These are phyloP conservation scores for Scortum barcoo DNA, from an alignment of 2,113 vertebrate genomes.

Conservation along the genomic window DNA sequence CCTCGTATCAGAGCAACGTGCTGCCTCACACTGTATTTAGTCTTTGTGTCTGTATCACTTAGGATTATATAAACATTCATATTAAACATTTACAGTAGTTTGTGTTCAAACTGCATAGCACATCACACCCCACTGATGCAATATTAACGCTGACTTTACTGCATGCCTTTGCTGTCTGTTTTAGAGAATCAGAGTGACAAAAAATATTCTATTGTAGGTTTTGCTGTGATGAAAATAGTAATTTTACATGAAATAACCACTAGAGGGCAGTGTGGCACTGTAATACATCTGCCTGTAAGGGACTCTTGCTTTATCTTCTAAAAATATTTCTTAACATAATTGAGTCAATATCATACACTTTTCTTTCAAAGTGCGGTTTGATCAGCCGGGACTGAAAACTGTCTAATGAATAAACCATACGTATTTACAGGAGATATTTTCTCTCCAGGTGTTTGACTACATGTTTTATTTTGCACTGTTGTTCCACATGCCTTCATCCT, in stretches of 20 bases:
- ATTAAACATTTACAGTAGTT: background rate
- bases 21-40: background rate
- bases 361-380: background rate
- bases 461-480: conserved; percentile 10
- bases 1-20: background rate
- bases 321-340: too few relatives aligned
- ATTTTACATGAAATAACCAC: background rate
- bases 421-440: background rate
- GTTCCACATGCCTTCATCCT: background rate
- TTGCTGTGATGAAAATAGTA: background rate
- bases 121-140: background rate
- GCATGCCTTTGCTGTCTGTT: background rate
- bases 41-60: background rate
- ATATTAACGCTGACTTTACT: too few relatives aligned
- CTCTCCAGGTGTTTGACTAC: background rate
- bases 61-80: background rate
- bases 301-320: background rate
- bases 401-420: background rate
- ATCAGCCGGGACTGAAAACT: background rate
- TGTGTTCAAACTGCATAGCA: background rate
- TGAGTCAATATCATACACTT: too few relatives aligned
- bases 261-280: conserved; percentile 70
- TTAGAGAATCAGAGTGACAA: background rate
- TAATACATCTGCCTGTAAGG: background rate
- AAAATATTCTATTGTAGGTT: background rate